Percentiles rank a stretch among this genome's conserved stretches.
phyloP scores from a whole-genome alignment of 2,113 vertebrate genomes.

The Coturnix japonica region DNA sequence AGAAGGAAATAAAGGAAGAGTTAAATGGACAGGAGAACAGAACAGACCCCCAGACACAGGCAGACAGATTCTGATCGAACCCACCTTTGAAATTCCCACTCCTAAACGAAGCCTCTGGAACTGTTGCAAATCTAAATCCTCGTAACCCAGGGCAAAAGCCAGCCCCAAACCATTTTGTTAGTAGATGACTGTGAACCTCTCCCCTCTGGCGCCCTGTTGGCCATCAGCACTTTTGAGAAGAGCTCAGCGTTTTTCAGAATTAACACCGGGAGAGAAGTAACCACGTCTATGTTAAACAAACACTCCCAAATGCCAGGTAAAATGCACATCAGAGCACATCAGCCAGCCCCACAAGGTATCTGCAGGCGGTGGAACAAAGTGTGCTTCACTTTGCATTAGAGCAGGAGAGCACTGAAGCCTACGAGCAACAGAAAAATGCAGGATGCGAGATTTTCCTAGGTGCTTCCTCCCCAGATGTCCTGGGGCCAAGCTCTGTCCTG shows the following conservation, averaged over 20 bases:
- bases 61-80: not conserved
- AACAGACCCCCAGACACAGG: not conserved
- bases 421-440: constrained; percentile 58
- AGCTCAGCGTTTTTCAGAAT: constrained; percentile 35
- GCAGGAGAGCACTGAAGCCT: constrained; percentile 22
- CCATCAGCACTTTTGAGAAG: not conserved
- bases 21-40: not conserved
- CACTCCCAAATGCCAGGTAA: constrained; percentile 72
- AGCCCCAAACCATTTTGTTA: constrained; percentile 37
- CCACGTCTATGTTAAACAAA: constrained; percentile 39
- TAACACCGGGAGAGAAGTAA: not conserved
- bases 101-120: not conserved
- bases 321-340: constrained; percentile 66
- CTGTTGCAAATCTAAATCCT: not conserved
- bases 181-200: not conserved
- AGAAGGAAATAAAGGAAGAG: not conserved
- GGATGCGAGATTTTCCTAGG: constrained; percentile 58
- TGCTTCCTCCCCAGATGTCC: constrained; percentile 49
- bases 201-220: not conserved
- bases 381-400: constrained; percentile 71
- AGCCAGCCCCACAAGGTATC: constrained; percentile 59
- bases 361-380: constrained; percentile 72
- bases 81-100: not conserved
- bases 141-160: constrained; percentile 9
- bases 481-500: constrained; percentile 29